phyloP scores from a whole-genome alignment of 2,797 vertebrate genomes.

The Tiaroga cobitis region DNA sequence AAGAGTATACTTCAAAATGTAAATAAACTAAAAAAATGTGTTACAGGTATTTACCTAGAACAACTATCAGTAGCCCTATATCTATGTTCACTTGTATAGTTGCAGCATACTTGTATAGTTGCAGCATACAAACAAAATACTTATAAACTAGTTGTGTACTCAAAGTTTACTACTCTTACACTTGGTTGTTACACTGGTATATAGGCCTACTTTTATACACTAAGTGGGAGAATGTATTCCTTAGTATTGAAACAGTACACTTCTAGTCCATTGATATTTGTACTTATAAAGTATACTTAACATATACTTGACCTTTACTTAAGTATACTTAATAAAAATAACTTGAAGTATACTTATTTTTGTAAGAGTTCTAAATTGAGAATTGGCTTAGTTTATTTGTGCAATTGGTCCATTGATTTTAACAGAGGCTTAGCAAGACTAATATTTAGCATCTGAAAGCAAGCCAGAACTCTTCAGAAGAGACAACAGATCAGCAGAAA shows the following conservation, averaged over 20 bases:
- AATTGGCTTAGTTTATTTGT: conserved; percentile 32
- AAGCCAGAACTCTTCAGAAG: conserved; percentile 26
- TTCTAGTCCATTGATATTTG: not conserved
- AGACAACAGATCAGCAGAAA: conserved; percentile 15
- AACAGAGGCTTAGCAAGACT: conserved; percentile 23
- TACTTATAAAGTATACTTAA: not conserved
- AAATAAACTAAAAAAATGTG: too few species aligned
- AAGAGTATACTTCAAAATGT: too few species aligned
- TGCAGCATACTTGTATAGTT: too few species aligned
- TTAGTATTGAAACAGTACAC: not conserved
- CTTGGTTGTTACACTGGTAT: not conserved
- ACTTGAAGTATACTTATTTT: not conserved
- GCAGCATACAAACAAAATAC: too few species aligned
- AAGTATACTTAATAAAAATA: not conserved
- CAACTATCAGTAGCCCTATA: too few species aligned
- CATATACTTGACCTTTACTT: not conserved
- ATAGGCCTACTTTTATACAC: not conserved
- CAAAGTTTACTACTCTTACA: too few species aligned
- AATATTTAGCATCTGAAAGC: conserved; percentile 37
- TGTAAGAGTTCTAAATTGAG: not conserved
- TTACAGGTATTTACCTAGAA: too few species aligned
- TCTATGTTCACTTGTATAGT: too few species aligned
- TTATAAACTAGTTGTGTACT: too few species aligned
- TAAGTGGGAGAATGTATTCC: too few species aligned
- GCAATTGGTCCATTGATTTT: not conserved